These are phyloP conservation scores for Cathartes aura DNA, from an alignment of 2,113 vertebrate species.

Conservation along the genomic window DNA sequence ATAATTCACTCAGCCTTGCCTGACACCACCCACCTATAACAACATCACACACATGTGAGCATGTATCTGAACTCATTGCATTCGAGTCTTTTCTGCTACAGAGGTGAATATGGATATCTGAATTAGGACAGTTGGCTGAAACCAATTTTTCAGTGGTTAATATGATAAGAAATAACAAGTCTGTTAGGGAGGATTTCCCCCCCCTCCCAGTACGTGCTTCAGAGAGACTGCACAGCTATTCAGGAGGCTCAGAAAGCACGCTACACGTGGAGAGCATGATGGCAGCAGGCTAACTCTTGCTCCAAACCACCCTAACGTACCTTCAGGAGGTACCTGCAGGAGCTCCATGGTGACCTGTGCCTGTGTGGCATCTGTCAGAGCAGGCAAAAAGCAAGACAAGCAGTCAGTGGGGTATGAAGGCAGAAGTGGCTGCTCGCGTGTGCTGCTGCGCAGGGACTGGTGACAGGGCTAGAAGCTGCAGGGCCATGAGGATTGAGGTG, in stretches of 20 bases:
- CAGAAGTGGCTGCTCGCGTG: not conserved
- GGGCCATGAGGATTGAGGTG: not conserved
- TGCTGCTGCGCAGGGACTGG: not conserved
- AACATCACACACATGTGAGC: not conserved
- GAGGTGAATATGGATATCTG: not conserved
- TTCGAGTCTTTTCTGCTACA: not conserved
- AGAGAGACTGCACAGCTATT: not conserved
- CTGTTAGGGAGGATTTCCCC: not conserved
- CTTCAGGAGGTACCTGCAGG: not conserved
- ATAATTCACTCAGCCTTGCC: not conserved
- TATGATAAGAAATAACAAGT: not conserved
- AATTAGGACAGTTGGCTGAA: not conserved
- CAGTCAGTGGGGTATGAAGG: not conserved
- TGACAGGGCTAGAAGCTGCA: not conserved
- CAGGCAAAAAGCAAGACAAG: not conserved
- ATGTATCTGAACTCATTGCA: not conserved
- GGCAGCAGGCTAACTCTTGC: not conserved
- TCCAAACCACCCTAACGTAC: not conserved
- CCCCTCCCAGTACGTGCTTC: not conserved
- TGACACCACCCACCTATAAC: not conserved
- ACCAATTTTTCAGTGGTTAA: not conserved
- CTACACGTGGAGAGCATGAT: accelerated
- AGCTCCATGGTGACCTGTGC: not conserved
- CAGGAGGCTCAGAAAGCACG: not conserved
- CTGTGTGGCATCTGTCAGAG: not conserved